Percentiles rank a stretch among this genome's conserved stretches.
Conservation (phyloP, 92 coral and sea anemone species). For the Phenganax marumi region DNA sequence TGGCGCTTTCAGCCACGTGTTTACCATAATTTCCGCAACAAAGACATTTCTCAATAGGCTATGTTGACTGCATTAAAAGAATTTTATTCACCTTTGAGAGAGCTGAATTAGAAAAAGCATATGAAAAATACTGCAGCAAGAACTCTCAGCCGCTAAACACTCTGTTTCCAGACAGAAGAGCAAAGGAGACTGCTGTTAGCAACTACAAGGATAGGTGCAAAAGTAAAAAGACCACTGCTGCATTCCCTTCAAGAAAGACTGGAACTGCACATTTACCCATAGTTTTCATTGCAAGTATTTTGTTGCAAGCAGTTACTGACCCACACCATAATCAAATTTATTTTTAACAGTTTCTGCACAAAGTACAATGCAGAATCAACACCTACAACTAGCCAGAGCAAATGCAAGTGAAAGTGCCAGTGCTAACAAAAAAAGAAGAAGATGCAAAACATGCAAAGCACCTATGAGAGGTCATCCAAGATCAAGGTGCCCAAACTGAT, state of each 20-base stretch:
- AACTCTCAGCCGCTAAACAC: slow-evolving; percentile 44
- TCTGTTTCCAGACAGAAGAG: slow-evolving; percentile 36
- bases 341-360: background rate
- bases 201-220: slow-evolving; percentile 34
- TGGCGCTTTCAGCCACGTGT: too few relatives aligned
- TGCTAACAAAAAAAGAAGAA: background rate
- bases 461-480: slow-evolving; percentile 12
- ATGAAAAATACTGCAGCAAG: slow-evolving; percentile 12
- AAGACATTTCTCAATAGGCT: slow-evolving; percentile 5
- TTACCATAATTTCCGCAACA: background rate
- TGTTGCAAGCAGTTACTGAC: background rate
- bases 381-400: background rate
- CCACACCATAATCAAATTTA: background rate
- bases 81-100: slow-evolving; percentile 28
- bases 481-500: slow-evolving; percentile 2
- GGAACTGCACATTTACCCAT: background rate
- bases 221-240: slow-evolving; percentile 29
- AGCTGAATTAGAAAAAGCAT: background rate
- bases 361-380: background rate
- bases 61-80: slow-evolving; percentile 31
- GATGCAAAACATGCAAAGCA: background rate
- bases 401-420: background rate
- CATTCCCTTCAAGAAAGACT: slow-evolving; percentile 51
- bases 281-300: background rate
- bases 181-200: slow-evolving; percentile 44